Evolutionary conservation across 2,888 invertebrate genomes (phyloP), one percentile per base, ranked within the genome.

Genomic region (Diogma glabrata): DNA sequence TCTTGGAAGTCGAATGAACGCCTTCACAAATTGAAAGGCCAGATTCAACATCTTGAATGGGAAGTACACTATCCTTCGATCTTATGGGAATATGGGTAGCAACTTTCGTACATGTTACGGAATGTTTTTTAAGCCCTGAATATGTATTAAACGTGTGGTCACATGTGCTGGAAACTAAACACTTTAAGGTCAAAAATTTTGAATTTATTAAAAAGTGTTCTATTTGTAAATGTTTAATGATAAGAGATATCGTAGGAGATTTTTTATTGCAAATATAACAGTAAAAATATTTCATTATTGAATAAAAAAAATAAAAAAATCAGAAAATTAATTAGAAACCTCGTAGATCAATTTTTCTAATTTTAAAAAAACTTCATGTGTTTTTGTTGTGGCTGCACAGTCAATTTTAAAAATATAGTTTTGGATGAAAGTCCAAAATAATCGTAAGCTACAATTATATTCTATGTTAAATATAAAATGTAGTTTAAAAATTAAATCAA

Each of bases 241-340:
- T n/a, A n/a, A n/a, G n/a, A n/a, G n/a, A n/a, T n/a, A n/a, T n/a
- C n/a, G n/a, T n/a, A n/a, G n/a, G n/a, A n/a, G n/a, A n/a, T n/a
- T n/a, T n/a, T n/a, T n/a, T n/a, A n/a, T n/a, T n/a, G n/a, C n/a
- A n/a, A n/a, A n/a, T n/a, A n/a, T n/a, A n/a, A n/a, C n/a, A n/a
- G n/a, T n/a, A n/a, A n/a, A n/a, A n/a, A n/a, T n/a, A n/a, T n/a
- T n/a, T n/a, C n/a, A n/a, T n/a, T n/a, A n/a, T n/a, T n/a, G n/a
- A n/a, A n/a, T n/a, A n/a, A n/a, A n/a, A n/a, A n/a, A n/a, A n/a
- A 38, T 38, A 38, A 38, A 10, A 38, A 38, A 38, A 17, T 33
- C 14, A 33, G 14, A n/a, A 33, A 33, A 33, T n/a, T n/a, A n/a
- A 12, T 33, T 14, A 33, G 4, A 33, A 6, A 33, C 9, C 4